Conservation (phyloP, 2,113 vertebrate species). For the Hassar affinis region DNA sequence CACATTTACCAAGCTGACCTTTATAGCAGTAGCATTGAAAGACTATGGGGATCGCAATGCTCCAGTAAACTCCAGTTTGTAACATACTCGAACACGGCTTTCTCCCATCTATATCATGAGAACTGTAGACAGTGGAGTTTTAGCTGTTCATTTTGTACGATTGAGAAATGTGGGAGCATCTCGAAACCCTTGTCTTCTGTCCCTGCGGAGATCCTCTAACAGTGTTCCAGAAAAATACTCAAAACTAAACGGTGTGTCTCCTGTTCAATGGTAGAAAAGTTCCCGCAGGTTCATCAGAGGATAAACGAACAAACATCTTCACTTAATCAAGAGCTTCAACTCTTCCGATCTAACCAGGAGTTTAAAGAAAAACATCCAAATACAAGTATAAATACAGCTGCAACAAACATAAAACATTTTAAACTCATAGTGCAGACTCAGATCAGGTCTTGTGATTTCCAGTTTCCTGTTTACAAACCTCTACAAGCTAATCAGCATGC, state of each 20-base stretch:
- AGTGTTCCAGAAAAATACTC: neutral
- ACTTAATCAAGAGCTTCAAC: neutral
- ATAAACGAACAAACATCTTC: neutral
- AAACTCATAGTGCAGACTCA: neutral
- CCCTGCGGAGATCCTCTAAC: neutral
- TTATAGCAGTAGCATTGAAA: neutral
- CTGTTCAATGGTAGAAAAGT: conserved; percentile 7
- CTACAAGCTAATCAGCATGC: neutral
- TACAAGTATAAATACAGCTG: neutral
- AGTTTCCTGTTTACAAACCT: neutral
- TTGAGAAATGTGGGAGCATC: too few species aligned
- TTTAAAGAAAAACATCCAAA: conserved; percentile 6
- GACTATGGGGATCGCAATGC: too few species aligned
- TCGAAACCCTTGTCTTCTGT: neutral
- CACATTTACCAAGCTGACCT: neutral
- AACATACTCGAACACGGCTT: neutral
- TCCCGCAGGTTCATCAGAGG: neutral
- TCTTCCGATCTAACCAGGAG: neutral
- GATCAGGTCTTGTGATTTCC: neutral
- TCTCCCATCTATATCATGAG: neutral
- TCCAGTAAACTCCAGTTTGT: neutral
- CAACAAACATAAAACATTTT: conserved; percentile 28
- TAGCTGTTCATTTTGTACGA: neutral
- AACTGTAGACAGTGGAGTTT: neutral
- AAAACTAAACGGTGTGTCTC: neutral